Percentiles rank a stretch among this genome's conserved stretches.
These are phyloP conservation scores for Halcyon chelicuti DNA, from an alignment of 2,797 vertebrate species.

Conservation along the genomic window DNA sequence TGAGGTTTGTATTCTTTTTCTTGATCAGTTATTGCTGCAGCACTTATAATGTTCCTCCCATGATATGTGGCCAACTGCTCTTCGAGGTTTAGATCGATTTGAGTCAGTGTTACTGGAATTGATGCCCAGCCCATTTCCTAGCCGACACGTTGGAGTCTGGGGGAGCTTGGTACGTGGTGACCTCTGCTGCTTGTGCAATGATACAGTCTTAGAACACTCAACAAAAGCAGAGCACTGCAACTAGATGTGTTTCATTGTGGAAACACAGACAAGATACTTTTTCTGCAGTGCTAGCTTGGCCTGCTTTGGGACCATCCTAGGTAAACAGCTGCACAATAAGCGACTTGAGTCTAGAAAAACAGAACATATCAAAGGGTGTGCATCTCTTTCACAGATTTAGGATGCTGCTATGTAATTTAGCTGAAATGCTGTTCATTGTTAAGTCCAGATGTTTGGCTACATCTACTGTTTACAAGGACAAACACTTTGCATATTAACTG, in stretches of 20 bases:
- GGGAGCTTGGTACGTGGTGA: conserved; percentile 52
- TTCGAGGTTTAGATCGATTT: neutral
- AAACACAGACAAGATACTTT: neutral
- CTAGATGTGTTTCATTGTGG: neutral
- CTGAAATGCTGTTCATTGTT: neutral
- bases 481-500: neutral
- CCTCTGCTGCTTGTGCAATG: conserved; percentile 68
- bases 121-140: neutral
- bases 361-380: neutral
- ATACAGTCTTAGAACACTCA: neutral
- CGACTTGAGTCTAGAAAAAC: neutral
- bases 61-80: conserved; percentile 51
- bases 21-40: conserved; percentile 74
- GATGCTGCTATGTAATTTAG: neutral
- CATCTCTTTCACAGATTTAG: neutral
- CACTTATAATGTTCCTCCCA: conserved; percentile 55
- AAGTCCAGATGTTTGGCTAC: conserved; percentile 41
- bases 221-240: neutral
- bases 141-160: neutral
- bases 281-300: neutral
- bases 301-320: neutral
- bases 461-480: neutral
- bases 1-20: conserved; percentile 65
- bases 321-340: neutral
- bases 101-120: neutral